A percentile compares a stretch with the other conserved stretches of the same genome.
Evolutionary conservation across 2,797 vertebrate species (phyloP).

Genomic region (Tenualosa ilisha): DNA sequence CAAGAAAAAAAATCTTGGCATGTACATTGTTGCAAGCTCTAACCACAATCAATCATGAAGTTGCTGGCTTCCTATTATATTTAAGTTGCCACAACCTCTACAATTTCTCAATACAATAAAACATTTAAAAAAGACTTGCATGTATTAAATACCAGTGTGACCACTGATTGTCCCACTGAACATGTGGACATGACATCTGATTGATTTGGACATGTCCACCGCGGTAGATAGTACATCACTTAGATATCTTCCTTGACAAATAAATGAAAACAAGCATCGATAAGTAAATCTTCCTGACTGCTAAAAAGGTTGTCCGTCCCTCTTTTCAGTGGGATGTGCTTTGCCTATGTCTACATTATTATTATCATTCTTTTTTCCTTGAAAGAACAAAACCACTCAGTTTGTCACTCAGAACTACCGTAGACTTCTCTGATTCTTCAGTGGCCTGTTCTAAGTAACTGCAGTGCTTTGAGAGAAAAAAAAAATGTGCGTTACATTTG

Average conservation of each 20-base stretch:
- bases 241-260: slow-evolving; percentile 28
- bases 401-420: not conserved
- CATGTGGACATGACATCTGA: slow-evolving; percentile 25
- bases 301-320: slow-evolving; percentile 12
- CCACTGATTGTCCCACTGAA: slow-evolving; percentile 38
- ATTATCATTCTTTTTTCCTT: slow-evolving; percentile 36
- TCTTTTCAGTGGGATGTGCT: slow-evolving; percentile 51
- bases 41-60: slow-evolving; percentile 30
- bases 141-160: slow-evolving; percentile 28
- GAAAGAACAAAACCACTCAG: slow-evolving; percentile 12
- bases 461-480: slow-evolving; percentile 11
- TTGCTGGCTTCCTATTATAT: slow-evolving; percentile 21
- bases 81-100: slow-evolving; percentile 28
- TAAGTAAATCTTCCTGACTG: slow-evolving; percentile 47
- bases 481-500: slow-evolving; percentile 22
- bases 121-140: slow-evolving; percentile 23
- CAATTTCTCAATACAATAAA: slow-evolving; percentile 5
- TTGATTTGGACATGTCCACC: slow-evolving; percentile 25
- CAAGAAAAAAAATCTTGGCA: not conserved
- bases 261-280: slow-evolving; percentile 26
- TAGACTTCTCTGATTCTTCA: slow-evolving; percentile 29
- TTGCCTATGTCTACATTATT: slow-evolving; percentile 30
- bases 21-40: slow-evolving; percentile 38
- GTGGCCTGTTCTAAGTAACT: slow-evolving; percentile 35
- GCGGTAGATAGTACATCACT: slow-evolving; percentile 32